Evolutionary conservation across 2,113 vertebrate genomes (phyloP).

Genomic region (Willisornis vidua): DNA sequence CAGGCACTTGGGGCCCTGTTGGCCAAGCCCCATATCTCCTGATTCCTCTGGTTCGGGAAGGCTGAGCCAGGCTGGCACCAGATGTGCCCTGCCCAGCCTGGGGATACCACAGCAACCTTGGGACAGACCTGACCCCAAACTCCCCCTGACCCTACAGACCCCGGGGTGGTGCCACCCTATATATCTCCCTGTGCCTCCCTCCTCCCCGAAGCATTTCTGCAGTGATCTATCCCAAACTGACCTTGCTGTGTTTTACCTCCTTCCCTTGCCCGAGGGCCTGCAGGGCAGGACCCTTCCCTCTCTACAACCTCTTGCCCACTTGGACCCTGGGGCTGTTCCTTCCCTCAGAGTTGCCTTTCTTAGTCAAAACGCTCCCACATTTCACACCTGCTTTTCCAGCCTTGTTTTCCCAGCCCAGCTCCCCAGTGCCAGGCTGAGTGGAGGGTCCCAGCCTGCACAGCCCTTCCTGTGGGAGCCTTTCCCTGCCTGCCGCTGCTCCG

Average conservation of each 20-base stretch:
- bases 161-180: not conserved
- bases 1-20: accelerated
- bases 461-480: not conserved
- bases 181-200: not conserved
- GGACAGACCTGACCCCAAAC: not conserved
- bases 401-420: not conserved
- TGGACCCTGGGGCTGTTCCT: not conserved
- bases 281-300: not conserved
- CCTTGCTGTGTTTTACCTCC: not conserved
- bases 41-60: accelerated
- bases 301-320: not conserved
- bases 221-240: not conserved
- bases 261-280: accelerated
- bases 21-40: not conserved
- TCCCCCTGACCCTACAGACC: not conserved
- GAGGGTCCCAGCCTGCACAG: not conserved
- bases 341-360: not conserved
- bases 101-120: not conserved
- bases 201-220: accelerated
- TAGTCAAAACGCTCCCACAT: not conserved
- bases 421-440: accelerated
- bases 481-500: accelerated
- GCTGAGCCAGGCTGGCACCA: not conserved
- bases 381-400: not conserved
- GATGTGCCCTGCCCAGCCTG: not conserved